Evolutionary conservation across 1,140 invertebrate species (phyloP), one percentile per base, ranked within the genome.

Genomic region (Neuroterus valhalla): DNA sequence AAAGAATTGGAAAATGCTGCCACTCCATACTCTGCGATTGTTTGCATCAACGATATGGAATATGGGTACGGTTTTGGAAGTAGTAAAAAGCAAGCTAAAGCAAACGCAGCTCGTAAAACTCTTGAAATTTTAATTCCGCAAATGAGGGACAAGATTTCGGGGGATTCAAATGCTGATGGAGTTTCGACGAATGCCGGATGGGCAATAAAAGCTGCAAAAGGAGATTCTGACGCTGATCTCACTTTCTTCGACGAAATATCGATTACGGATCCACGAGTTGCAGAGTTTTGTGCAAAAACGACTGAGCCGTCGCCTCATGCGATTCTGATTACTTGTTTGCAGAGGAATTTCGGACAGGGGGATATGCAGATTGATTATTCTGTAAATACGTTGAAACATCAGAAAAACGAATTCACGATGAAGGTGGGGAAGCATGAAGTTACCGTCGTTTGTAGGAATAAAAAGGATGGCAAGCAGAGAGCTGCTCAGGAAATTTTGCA

Each of bases 401-500:
- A 98, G 86, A 95, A 95, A 76, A 98, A 98, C 88, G 96, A 98
- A 91, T 97, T 98, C 84, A 96, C 94, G 48, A 98, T 99, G 96
- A 94, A 93, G 12, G 97, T 98, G 62, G 97, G 97, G 15, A 97
- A 98, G 85, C 97, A 99, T 84, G 94, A 93, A 15, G 96, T 95
- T 5, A 94, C 94, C n/a, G 96, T 97, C 19, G 91, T 89, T 10
- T 98, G 97, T 88, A 96, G 97, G 84, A 99, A 99, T 90, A 99
- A 99, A 90, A 94, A 97, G 82, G 97, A 98, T 83, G 98, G 98
- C n/a, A 99, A 99, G 88, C 98, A 99, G 86, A 91, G 96, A 81
- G 98, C 98, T 12, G 97, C 97, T 15, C 98, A 99, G 90, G 94
- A 96, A n/a, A 97, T 99, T 79, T 87, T 99, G 42, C 96, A 98